A percentile compares a stretch with the other conserved stretches of the same genome.
Evolutionary conservation across 2,888 invertebrate genomes (phyloP).

Genomic region (Ceraclea dissimilis): DNA sequence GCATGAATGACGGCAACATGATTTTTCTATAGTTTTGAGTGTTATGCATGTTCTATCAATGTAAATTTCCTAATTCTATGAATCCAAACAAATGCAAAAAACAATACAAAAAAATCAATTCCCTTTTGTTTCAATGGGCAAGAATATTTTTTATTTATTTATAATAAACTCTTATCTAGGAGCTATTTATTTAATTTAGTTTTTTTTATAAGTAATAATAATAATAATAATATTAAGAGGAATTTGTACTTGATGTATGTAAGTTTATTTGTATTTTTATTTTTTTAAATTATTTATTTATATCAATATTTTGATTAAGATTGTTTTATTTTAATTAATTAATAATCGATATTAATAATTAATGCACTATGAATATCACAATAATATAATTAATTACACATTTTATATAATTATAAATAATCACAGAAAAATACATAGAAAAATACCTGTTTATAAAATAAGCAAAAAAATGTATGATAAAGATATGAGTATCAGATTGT

Average conservation of each 20-base stretch:
- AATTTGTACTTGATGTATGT: slow-evolving; percentile 1
- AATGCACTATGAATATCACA: slow-evolving; percentile 15
- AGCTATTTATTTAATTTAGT: neutral
- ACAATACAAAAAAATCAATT: too few relatives aligned
- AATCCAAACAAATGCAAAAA: too few relatives aligned
- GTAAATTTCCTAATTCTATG: too few relatives aligned
- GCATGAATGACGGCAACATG: too few relatives aligned
- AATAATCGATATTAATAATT: neutral
- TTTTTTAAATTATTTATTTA: too few relatives aligned
- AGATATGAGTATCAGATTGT: too few relatives aligned
- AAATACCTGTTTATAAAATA: too few relatives aligned
- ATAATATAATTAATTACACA: neutral
- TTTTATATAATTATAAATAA: neutral
- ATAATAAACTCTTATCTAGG: slow-evolving; percentile 1
- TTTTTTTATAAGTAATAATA: neutral
- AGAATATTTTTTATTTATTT: neutral
- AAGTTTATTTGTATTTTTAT: neutral
- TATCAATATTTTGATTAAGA: neutral
- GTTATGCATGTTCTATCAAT: too few relatives aligned
- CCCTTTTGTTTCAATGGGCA: neutral
- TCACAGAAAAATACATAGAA: neutral
- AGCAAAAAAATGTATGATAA: too few relatives aligned
- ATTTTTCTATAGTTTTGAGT: too few relatives aligned
- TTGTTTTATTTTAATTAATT: slow-evolving; percentile 1
- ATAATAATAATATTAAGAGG: neutral